Evolutionary conservation across 2,113 vertebrate species (phyloP), one percentile per base, ranked within the genome.

Genomic region (Peucedramus taeniatus): DNA sequence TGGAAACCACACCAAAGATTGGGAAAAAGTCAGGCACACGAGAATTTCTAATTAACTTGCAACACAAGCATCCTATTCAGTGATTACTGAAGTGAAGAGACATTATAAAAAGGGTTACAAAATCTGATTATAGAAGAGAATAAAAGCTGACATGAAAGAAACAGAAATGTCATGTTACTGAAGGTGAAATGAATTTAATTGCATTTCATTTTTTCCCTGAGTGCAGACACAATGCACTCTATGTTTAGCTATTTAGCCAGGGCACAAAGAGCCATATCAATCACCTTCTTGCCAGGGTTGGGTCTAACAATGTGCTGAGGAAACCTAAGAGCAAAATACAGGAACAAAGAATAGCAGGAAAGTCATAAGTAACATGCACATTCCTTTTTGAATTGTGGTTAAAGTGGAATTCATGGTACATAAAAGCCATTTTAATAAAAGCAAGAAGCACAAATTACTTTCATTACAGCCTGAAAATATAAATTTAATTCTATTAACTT

Each of bases 121-220:
- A 95, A 97, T 92, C 60, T 87, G 94, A 93, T 95, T 75, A 92
- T 27, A 89, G 30, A 37, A 87, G 45, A 77, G 86, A 91, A 90
- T 87, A 96, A 93, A 96, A 68, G 56, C 63, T 96, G 93, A 95
- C 90, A 96, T 86, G 63, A 94, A 89, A 93, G 83, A 93, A 96
- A 93, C 92, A 94, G 84, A 96, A 97, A 95, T 92, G 89, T 92
- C 93, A 96, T 45, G 80, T 83, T 91, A 93, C 80, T 92, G 66
- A 88, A 89, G 65, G 68, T 89, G 85, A 95, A 95, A 93, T 83
- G 35, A 91, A 96, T 87, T 95, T 93, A 96, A 96, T 95, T 96
- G 93, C 90, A 87, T 93, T 90, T 90, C 87, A 91, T 93, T 93
- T 97, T 69, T 89, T 72, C 80, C 30, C 47, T 15, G 21, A 89